Conservation (phyloP, 2,797 vertebrate genomes). For the Rousettus madagascariensis region DNA sequence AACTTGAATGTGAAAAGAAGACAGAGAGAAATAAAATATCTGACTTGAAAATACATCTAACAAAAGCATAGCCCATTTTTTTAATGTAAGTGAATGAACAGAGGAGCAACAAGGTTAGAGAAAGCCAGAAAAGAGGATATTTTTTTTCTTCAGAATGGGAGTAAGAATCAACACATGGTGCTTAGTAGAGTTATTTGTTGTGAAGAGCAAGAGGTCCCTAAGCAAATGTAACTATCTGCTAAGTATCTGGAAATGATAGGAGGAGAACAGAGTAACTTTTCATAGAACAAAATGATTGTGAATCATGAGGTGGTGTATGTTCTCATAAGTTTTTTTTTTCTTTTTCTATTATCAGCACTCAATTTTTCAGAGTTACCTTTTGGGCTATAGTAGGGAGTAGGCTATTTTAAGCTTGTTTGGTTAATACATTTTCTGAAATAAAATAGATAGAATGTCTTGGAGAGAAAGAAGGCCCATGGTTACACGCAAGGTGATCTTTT, state of each 20-base stretch:
- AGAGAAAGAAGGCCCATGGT: not conserved
- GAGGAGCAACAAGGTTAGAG: not conserved
- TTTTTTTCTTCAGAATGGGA: not conserved
- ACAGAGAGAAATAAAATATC: not conserved
- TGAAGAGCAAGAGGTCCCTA: not conserved
- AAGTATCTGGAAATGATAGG: not conserved
- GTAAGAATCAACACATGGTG: not conserved
- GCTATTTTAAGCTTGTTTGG: not conserved
- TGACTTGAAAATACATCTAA: not conserved
- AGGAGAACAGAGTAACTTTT: not conserved
- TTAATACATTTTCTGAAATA: not conserved
- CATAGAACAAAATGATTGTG: not conserved
- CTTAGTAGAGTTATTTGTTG: not conserved
- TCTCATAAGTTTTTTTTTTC: not conserved
- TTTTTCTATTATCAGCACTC: not conserved
- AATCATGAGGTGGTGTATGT: not conserved
- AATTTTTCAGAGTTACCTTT: conserved; percentile 15
- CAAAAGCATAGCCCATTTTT: not conserved
- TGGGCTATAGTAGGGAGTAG: not conserved
- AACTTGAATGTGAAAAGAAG: not conserved
- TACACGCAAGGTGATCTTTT: not conserved
- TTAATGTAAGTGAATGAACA: not conserved
- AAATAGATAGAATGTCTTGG: not conserved
- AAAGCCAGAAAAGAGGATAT: not conserved
- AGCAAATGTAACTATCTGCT: not conserved